phyloP scores from a whole-genome alignment of 2,113 vertebrate species.

The Callocephalon fimbriatum region DNA sequence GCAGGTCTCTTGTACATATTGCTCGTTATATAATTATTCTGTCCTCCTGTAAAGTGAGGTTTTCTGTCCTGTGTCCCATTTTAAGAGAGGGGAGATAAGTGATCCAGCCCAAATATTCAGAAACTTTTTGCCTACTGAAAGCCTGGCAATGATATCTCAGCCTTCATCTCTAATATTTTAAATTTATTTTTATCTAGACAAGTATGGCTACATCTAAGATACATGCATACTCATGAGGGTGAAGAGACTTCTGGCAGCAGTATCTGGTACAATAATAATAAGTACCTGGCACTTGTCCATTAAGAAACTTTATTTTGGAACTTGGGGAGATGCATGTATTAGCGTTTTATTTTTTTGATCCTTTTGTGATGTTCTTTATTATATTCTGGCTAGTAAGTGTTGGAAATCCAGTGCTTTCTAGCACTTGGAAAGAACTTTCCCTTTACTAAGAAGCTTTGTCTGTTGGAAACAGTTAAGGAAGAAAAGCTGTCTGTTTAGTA shows the following conservation, averaged over 20 bases:
- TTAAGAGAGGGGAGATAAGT: not conserved
- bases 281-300: not conserved
- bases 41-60: not conserved
- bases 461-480: not conserved
- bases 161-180: not conserved
- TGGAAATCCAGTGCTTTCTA: not conserved
- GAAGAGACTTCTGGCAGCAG: not conserved
- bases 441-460: not conserved
- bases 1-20: not conserved
- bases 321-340: not conserved
- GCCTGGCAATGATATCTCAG: not conserved
- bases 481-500: not conserved
- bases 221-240: not conserved
- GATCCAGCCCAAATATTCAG: not conserved
- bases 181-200: not conserved
- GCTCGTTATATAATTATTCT: not conserved
- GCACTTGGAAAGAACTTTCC: not conserved
- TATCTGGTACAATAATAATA: not conserved
- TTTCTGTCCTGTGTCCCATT: fast-evolving
- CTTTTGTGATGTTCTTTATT: not conserved
- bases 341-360: not conserved
- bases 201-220: not conserved
- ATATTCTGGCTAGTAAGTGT: not conserved
- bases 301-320: not conserved
- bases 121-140: not conserved